phyloP scores from a whole-genome alignment of 2,888 invertebrate genomes.

The Orthonevra nobilis region DNA sequence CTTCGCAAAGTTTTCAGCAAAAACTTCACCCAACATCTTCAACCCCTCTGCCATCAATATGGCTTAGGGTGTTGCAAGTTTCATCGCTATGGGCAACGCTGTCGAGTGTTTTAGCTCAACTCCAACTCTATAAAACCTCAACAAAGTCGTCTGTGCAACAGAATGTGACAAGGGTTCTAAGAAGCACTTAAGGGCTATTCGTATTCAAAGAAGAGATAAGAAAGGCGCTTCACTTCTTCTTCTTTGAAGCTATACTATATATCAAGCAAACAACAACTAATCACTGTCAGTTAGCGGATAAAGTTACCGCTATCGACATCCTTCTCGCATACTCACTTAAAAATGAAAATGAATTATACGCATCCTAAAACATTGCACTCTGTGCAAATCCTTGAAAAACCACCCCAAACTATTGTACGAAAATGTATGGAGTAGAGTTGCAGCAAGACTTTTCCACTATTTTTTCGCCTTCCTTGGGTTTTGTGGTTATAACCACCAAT shows the following conservation, averaged over 20 bases:
- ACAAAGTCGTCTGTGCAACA: conserved; percentile 4
- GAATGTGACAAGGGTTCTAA: not conserved
- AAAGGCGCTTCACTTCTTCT: not conserved
- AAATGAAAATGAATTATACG: conserved; percentile 54
- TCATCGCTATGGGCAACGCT: conserved; percentile 22
- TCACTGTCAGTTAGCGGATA: conserved; percentile 66
- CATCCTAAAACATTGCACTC: conserved; percentile 35
- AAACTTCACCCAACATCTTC: too few species aligned
- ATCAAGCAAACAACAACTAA: conserved; percentile 56
- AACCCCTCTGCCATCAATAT: conserved; percentile 25
- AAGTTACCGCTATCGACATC: conserved; percentile 64
- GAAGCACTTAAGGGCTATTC: conserved; percentile 19
- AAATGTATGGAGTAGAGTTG: not conserved
- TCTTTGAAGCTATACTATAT: conserved; percentile 17
- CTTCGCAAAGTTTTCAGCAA: too few species aligned
- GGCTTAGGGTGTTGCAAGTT: conserved; percentile 10
- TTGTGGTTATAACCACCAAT: conserved; percentile 56
- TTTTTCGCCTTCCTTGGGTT: conserved; percentile 33
- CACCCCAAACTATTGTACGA: too few species aligned
- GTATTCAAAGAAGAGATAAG: conserved; percentile 33
- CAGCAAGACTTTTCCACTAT: conserved; percentile 32
- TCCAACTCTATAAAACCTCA: not conserved
- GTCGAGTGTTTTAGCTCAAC: conserved; percentile 1
- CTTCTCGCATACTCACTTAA: conserved; percentile 53
- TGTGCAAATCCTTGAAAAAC: conserved; percentile 15